Percentiles rank a stretch among this genome's conserved stretches.
Evolutionary conservation across 2,797 vertebrate genomes (phyloP).

Genomic region (Staurois parvus): DNA sequence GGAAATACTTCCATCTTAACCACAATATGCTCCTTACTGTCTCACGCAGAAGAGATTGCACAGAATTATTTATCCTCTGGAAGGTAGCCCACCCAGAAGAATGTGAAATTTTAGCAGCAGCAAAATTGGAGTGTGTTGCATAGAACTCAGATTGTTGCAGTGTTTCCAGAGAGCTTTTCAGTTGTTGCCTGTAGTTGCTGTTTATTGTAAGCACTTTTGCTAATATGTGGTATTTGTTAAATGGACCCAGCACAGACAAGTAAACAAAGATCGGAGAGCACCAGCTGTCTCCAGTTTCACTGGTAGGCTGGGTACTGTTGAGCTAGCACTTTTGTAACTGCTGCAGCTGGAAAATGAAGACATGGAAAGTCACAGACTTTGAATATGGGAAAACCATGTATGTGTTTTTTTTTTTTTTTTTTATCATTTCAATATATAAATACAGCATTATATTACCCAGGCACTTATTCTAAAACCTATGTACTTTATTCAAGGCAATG

Average conservation of each 20-base stretch:
- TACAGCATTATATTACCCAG: not conserved
- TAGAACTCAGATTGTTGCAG: too few relatives aligned
- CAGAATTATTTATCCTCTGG: not conserved
- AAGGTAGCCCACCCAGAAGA: not conserved
- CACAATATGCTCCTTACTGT: not conserved
- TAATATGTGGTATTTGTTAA: constrained; percentile 27
- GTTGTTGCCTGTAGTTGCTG: not conserved
- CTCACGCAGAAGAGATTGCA: too few relatives aligned
- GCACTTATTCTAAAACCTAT: not conserved
- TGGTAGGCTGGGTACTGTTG: constrained; percentile 19
- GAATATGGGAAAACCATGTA: not conserved
- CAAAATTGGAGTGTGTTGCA: not conserved
- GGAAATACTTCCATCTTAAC: too few relatives aligned
- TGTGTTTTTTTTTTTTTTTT: too few relatives aligned
- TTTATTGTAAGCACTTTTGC: not conserved
- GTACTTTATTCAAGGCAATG: too few relatives aligned
- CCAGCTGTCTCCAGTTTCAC: constrained; percentile 48
- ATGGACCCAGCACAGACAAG: not conserved
- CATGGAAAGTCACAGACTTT: constrained; percentile 22
- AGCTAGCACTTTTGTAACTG: constrained; percentile 29
- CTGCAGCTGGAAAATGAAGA: constrained; percentile 20
- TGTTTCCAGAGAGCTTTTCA: not conserved
- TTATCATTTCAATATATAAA: not conserved
- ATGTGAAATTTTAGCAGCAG: not conserved
- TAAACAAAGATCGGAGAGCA: constrained; percentile 31